These are phyloP conservation scores for Caenorhabditis sp. DNA, from an alignment of 2,888 invertebrate species.

Conservation along the genomic window DNA sequence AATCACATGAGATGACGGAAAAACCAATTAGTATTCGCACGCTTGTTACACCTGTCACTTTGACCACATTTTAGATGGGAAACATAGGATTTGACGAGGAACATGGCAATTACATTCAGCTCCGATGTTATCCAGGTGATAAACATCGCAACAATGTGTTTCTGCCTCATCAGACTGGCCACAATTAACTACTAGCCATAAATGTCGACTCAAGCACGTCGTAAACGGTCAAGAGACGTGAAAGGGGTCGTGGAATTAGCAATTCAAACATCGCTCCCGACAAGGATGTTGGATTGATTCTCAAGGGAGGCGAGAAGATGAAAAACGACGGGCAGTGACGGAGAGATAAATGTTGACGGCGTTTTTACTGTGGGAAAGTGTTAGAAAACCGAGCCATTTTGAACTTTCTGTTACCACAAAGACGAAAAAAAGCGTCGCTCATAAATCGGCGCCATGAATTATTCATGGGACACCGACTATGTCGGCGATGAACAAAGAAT, in stretches of 20 bases:
- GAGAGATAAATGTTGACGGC: slow-evolving; percentile 27
- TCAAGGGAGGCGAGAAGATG: background rate
- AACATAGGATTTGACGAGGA: background rate
- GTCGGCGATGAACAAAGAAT: slow-evolving; percentile 13
- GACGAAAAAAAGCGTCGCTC: slow-evolving; percentile 6
- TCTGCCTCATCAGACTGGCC: background rate
- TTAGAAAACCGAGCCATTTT: slow-evolving; percentile 6
- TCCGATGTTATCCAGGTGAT: slow-evolving; percentile 5
- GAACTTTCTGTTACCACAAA: slow-evolving; percentile 28
- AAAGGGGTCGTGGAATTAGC: background rate
- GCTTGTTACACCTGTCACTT: slow-evolving; percentile 13
- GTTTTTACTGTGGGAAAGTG: slow-evolving; percentile 6
- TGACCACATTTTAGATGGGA: background rate
- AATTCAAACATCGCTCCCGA: slow-evolving; percentile 12
- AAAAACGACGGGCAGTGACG: background rate
- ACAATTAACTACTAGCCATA: background rate
- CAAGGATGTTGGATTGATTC: background rate
- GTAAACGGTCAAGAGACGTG: background rate
- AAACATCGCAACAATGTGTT: background rate
- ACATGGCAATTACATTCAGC: background rate
- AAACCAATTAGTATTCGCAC: slow-evolving; percentile 12
- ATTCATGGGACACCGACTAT: slow-evolving; percentile 19
- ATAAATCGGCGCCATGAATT: slow-evolving; percentile 32
- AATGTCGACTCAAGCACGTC: background rate
- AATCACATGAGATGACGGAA: slow-evolving; percentile 15